Base-by-base conservation (phyloP, 2,113 vertebrate species). In the Pomatostomus ruficeps region DNA sequence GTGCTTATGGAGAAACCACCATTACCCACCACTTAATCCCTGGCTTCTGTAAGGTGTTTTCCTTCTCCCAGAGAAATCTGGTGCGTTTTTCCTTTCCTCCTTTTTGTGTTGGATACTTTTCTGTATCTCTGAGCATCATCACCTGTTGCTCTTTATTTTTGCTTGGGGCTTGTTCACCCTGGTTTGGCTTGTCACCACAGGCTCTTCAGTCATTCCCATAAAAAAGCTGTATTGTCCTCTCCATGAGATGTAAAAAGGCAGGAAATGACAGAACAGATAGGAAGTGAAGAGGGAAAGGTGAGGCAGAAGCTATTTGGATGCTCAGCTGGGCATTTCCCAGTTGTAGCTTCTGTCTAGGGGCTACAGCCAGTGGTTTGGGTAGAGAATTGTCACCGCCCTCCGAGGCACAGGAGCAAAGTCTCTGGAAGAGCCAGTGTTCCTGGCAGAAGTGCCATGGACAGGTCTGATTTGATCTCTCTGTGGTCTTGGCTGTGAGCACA, bases 351-450 rank as follows among this genome's bases (percentile, higher is more conserved):
- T 26, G 13, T 17, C 12, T 12, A 4, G 4, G n/a, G 51, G 31
- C 24, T 24, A 3, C 58, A 33, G 28, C 24, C 16, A 4, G 40
- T 7, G n/a, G 3, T 36, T 67, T 33, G 67, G 42, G 49, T 3
- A 2, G 62, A 2, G 31, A 5, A 35, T 26, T 9, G 19, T 33
- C 43, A 4, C 1, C 0, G 36, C 7, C 25, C 11, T 28, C 42
- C 0, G 23, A 25, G 33, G 20, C 48, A 36, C 18, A 1, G 0
- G 4, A 68, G 55, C 49, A 21, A 38, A 9, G 26, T 18, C 40
- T 26, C 0, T 0, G 38, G 35, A 36, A 46, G 12, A 46, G 40
- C 35, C 48, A 0, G 0, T 4, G 22, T 12, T 8, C 10, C 36
- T 18, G 48, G 28, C 42, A 43, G 49, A 46, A 57, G 42, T 1